Evolutionary conservation across 2,888 invertebrate species (phyloP).

Genomic region (Hirtodrosophila alboralis): DNA sequence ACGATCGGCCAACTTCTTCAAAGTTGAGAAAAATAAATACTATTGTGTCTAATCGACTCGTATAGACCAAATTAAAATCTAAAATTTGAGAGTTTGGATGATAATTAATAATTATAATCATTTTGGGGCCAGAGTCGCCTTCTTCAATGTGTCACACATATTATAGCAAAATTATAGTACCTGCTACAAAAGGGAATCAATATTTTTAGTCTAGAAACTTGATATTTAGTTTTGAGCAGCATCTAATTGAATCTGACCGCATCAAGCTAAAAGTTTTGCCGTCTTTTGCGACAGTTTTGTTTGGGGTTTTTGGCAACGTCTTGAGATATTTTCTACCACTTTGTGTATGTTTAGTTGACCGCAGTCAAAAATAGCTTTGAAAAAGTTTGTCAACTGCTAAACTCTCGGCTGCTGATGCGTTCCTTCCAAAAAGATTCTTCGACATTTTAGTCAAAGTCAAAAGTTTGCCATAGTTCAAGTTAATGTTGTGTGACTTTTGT

Average conservation of each 20-base stretch:
- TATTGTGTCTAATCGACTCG: too few relatives aligned
- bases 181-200: too few relatives aligned
- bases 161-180: too few relatives aligned
- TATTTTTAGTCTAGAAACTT: background rate
- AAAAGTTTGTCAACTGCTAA: constrained; percentile 55
- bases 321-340: constrained; percentile 36
- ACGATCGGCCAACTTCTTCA: too few relatives aligned
- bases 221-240: constrained; percentile 18
- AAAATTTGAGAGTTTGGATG: too few relatives aligned
- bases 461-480: constrained; percentile 78
- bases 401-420: constrained; percentile 31
- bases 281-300: constrained; percentile 74
- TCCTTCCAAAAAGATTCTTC: constrained; percentile 46
- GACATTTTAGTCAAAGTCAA: constrained; percentile 70
- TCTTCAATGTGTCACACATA: too few relatives aligned
- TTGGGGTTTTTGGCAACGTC: constrained; percentile 36
- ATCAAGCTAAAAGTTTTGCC: constrained; percentile 62
- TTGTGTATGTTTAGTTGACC: constrained; percentile 79
- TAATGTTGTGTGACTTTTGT: constrained; percentile 80
- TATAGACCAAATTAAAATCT: too few relatives aligned
- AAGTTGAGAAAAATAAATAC: too few relatives aligned
- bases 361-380: constrained; percentile 79
- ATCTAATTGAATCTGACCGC: constrained; percentile 77
- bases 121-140: too few relatives aligned
- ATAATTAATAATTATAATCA: too few relatives aligned